Evolutionary conservation across 2,888 invertebrate genomes (phyloP).

Genomic region (Lithophane socia): DNA sequence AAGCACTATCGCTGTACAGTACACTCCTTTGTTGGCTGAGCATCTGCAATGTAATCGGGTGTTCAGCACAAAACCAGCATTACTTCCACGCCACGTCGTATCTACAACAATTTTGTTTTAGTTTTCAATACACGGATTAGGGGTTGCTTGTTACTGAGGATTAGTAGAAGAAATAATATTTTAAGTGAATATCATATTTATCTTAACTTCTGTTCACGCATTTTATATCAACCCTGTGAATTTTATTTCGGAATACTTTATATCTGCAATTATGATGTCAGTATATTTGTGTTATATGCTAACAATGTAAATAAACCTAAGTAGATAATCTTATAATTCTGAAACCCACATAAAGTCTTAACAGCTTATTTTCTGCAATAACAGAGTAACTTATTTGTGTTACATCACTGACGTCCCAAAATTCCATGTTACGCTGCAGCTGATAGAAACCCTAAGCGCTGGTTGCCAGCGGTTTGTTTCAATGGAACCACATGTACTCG

Average conservation of each 20-base stretch:
- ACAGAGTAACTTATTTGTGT: neutral
- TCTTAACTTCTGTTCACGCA: too few species aligned
- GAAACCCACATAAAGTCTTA: neutral
- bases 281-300: neutral
- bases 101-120: constrained; percentile 25
- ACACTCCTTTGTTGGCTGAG: neutral
- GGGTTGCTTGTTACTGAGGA: constrained; percentile 2
- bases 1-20: neutral
- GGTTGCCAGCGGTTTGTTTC: neutral
- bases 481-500: constrained; percentile 8
- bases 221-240: neutral
- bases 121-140: constrained; percentile 22
- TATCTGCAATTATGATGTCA: neutral
- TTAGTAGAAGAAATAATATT: neutral
- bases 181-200: neutral
- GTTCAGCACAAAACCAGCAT: constrained; percentile 24
- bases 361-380: neutral
- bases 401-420: neutral
- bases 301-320: neutral
- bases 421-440: neutral
- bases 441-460: constrained; percentile 6
- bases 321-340: neutral
- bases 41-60: constrained; percentile 21
- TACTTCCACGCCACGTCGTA: constrained; percentile 14
- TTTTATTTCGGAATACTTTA: neutral